A percentile compares a stretch with the other conserved stretches of the same genome.
These are phyloP conservation scores for Brachionus calyciflorus DNA, from an alignment of 1,140 invertebrate genomes.

Conservation along the genomic window DNA sequence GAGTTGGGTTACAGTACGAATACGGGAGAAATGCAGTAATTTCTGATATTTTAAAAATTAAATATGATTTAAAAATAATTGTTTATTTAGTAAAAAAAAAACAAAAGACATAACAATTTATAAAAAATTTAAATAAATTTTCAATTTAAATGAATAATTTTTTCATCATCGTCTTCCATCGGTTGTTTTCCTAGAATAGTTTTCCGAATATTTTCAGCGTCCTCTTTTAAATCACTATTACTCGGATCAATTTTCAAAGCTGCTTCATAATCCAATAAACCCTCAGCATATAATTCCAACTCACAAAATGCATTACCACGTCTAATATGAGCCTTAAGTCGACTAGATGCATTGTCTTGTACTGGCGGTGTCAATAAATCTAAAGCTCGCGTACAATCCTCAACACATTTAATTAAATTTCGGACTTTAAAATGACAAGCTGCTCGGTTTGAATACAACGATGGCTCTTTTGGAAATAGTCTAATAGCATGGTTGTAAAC, in stretches of 20 bases:
- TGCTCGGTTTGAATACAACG: no score
- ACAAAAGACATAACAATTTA: background rate
- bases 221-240: constrained; percentile 61
- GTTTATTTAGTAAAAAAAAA: no score
- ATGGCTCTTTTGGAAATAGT: constrained; percentile 70
- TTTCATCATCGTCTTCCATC: background rate
- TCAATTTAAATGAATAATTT: background rate
- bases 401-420: constrained; percentile 69
- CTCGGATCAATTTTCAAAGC: constrained; percentile 68
- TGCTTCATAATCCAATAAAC: constrained; percentile 71
- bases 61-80: no score
- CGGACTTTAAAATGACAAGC: no score
- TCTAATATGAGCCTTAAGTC: constrained; percentile 70
- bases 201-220: constrained; percentile 59
- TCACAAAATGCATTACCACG: constrained; percentile 71
- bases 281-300: constrained; percentile 70
- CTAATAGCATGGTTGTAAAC: constrained; percentile 76
- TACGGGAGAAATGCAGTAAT: no score
- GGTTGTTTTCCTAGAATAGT: constrained; percentile 53
- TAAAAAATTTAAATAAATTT: background rate
- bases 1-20: no score
- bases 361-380: constrained; percentile 72
- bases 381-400: constrained; percentile 69
- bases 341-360: constrained; percentile 68
- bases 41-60: no score